Percentiles rank a stretch among this genome's conserved stretches.
Conservation (phyloP, 1,140 invertebrate genomes). For the Ericerus pela region DNA sequence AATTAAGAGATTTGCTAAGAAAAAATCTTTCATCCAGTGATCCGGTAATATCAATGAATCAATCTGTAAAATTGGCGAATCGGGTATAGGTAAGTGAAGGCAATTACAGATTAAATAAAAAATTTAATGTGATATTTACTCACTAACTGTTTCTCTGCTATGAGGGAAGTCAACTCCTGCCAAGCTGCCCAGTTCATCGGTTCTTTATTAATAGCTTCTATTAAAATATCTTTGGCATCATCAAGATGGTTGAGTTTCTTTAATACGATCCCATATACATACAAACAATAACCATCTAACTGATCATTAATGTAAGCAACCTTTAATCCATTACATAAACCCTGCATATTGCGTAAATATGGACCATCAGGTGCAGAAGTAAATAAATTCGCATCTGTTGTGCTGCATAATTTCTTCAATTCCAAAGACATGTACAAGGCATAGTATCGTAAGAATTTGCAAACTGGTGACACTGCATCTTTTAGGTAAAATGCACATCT, state of each 20-base stretch:
- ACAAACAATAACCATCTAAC: conserved; percentile 75
- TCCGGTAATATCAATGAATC: conserved; percentile 62
- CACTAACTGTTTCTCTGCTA: conserved; percentile 49
- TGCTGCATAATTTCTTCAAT: conserved; percentile 1
- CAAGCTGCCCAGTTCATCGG: conserved; percentile 87
- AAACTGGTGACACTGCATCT: background rate
- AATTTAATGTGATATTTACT: background rate
- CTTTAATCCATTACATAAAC: background rate
- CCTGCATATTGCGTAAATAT: background rate
- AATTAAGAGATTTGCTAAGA: conserved; percentile 76
- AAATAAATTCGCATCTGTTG: conserved; percentile 2
- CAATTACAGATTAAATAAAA: conserved; percentile 1
- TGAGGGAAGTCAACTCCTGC: conserved; percentile 74
- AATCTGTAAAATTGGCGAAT: conserved; percentile 32
- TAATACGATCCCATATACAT: conserved; percentile 80
- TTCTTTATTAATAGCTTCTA: conserved; percentile 56
- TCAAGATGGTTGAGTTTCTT: conserved; percentile 68
- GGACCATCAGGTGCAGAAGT: background rate
- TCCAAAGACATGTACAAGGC: background rate
- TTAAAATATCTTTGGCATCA: conserved; percentile 56
- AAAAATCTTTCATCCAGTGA: conserved; percentile 92
- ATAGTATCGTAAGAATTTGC: conserved; percentile 1
- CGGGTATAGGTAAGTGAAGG: conserved; percentile 6
- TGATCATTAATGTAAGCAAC: conserved; percentile 26
- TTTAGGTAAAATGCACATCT: background rate